A percentile compares a stretch with the other conserved stretches of the same genome.
phyloP scores from a whole-genome alignment of 2,113 vertebrate genomes.

The Gallinago undulata region DNA sequence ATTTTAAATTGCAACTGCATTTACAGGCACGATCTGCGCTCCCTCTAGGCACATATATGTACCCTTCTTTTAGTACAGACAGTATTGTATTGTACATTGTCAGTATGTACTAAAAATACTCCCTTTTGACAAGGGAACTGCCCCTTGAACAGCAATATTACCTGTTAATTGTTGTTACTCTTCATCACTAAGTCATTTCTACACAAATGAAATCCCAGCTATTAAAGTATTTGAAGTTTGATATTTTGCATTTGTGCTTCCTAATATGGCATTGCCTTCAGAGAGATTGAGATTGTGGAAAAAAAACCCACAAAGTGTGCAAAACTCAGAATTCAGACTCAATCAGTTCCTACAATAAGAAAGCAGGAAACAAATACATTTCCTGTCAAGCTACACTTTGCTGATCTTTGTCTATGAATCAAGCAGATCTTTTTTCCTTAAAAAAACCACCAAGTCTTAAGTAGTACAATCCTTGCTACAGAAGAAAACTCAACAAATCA shows the following conservation, averaged over 20 bases:
- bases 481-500: neutral
- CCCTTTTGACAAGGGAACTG: neutral
- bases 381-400: neutral
- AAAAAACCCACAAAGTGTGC: neutral
- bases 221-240: neutral
- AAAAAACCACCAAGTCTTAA: neutral
- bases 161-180: neutral
- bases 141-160: neutral
- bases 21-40: neutral
- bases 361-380: neutral
- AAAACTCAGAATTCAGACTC: neutral
- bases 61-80: neutral
- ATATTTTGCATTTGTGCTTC: neutral
- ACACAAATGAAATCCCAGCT: neutral
- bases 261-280: neutral
- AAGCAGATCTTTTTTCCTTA: neutral
- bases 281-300: neutral
- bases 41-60: accelerated
- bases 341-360: neutral
- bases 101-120: neutral
- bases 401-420: neutral
- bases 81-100: too few species aligned
- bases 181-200: neutral
- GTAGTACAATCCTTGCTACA: neutral
- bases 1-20: neutral